Conservation (phyloP, 2,888 invertebrate species). For the Hemistola chrysoprasaria region DNA sequence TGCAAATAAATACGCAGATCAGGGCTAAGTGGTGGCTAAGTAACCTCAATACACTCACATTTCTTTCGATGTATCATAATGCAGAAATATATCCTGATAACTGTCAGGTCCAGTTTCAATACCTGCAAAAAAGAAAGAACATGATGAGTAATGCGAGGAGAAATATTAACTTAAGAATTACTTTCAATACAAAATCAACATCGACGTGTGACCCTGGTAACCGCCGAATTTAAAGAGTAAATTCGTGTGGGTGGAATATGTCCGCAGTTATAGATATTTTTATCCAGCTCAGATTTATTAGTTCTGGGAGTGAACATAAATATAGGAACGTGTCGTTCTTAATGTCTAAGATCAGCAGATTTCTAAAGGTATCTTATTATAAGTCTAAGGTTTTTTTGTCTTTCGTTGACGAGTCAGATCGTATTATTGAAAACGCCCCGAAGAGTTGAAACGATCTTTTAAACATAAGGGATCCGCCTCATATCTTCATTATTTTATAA, state of each 20-base stretch:
- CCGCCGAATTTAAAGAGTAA: slow-evolving; percentile 31
- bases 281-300: slow-evolving; percentile 24
- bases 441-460: too few relatives aligned
- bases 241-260: slow-evolving; percentile 51
- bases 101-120: slow-evolving; percentile 46
- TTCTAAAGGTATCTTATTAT: too few relatives aligned
- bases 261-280: slow-evolving; percentile 57
- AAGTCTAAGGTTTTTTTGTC: too few relatives aligned
- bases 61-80: slow-evolving; percentile 41
- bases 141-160: slow-evolving; percentile 24
- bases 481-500: slow-evolving; percentile 44
- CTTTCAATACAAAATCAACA: slow-evolving; percentile 26
- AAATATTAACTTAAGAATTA: slow-evolving; percentile 25
- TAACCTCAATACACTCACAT: slow-evolving; percentile 40
- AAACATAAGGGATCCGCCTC: slow-evolving; percentile 9
- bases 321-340: background rate
- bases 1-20: slow-evolving; percentile 2
- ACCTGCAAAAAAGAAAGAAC: slow-evolving; percentile 55
- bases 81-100: slow-evolving; percentile 40
- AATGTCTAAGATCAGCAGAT: too few relatives aligned
- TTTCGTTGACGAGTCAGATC: too few relatives aligned
- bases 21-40: slow-evolving; percentile 21
- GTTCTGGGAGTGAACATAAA: slow-evolving; percentile 1
- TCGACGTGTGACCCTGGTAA: slow-evolving; percentile 37
- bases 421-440: too few relatives aligned